Conservation (phyloP, 2,797 vertebrate species). For the Eulemur coronatus region DNA sequence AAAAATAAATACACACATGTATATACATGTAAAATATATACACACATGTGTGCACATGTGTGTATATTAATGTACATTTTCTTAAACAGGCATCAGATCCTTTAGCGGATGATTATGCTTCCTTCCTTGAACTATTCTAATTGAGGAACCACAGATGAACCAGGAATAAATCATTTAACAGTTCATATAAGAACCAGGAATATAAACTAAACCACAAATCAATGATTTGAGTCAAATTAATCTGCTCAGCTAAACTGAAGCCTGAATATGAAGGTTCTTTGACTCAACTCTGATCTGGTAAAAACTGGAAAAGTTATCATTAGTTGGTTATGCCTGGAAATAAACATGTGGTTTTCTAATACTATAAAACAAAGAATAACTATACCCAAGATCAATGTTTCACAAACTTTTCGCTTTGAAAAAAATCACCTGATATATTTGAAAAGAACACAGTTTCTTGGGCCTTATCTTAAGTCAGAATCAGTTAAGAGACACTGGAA, state of each 20-base stretch:
- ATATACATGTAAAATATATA: background rate
- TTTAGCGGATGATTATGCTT: background rate
- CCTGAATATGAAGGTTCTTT: background rate
- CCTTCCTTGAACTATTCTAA: background rate
- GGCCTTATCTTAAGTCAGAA: background rate
- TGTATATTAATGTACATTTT: background rate
- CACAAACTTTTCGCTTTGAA: background rate
- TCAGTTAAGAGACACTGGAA: background rate
- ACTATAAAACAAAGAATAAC: background rate
- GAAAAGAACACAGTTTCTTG: background rate
- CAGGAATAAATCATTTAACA: background rate
- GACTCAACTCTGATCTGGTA: background rate
- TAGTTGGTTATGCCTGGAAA: slow-evolving; percentile 11
- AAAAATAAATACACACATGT: background rate
- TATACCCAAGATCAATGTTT: background rate
- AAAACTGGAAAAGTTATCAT: background rate
- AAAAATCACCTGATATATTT: background rate
- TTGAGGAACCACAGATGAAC: background rate
- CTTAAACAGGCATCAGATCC: background rate
- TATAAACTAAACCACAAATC: background rate
- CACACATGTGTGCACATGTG: too few relatives aligned
- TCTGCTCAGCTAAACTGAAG: background rate
- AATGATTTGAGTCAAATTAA: background rate
- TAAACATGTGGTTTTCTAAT: background rate
- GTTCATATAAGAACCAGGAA: background rate